Conservation (phyloP, 2,888 invertebrate genomes). For the Cordilura impudica region DNA sequence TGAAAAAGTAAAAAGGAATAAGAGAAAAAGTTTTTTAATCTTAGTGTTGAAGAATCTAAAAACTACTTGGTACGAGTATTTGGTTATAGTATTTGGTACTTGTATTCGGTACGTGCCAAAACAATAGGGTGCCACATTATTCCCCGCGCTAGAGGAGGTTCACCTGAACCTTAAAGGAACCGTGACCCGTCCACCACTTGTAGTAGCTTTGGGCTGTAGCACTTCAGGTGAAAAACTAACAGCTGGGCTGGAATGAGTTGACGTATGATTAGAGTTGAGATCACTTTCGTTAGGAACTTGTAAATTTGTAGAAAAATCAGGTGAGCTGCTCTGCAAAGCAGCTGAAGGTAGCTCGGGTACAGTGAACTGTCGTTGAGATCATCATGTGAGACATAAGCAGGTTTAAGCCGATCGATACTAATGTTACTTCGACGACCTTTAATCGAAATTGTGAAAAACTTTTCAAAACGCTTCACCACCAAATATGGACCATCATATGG, state of each 20-base stretch:
- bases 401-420: conserved; percentile 4
- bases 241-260: not conserved
- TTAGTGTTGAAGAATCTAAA: no score
- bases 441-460: not conserved
- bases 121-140: no score
- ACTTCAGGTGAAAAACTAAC: no score
- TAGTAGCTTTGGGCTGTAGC: not conserved
- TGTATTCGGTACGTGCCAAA: no score
- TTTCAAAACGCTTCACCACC: not conserved
- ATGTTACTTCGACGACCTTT: not conserved
- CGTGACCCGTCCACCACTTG: no score
- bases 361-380: not conserved
- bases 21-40: no score
- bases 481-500: no score
- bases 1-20: no score
- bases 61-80: no score
- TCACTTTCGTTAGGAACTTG: not conserved
- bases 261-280: conserved; percentile 2
- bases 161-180: no score
- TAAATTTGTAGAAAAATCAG: not conserved
- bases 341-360: not conserved
- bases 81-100: no score
- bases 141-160: no score
- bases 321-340: not conserved
- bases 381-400: not conserved